Conservation (phyloP, 2,888 invertebrate species). For the Timema cristinae region DNA sequence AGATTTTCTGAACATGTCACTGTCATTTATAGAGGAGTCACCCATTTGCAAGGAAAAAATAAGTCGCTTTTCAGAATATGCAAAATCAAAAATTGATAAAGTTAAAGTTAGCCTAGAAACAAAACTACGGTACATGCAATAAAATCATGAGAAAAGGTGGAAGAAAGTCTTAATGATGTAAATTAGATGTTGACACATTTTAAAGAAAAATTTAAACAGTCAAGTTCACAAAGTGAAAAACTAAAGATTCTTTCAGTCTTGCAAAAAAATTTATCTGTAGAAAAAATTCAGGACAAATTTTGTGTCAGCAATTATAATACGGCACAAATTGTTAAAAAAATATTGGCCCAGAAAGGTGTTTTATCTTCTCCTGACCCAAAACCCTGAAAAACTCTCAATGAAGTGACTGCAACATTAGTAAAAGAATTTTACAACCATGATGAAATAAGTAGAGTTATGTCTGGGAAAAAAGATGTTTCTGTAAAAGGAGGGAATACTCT, state of each 20-base stretch:
- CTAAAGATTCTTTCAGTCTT: conserved; percentile 4
- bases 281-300: neutral
- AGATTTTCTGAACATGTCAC: conserved; percentile 10
- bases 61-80: neutral
- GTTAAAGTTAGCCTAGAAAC: conserved; percentile 1
- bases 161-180: neutral
- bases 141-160: conserved; percentile 1
- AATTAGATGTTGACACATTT: neutral
- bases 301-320: neutral
- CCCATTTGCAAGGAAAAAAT: neutral
- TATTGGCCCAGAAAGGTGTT: neutral
- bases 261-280: neutral
- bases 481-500: neutral
- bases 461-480: neutral
- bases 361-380: neutral
- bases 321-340: neutral
- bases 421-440: neutral
- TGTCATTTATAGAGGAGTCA: neutral
- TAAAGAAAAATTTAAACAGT: neutral
- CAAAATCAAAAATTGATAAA: neutral
- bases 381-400: neutral
- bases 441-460: conserved; percentile 1
- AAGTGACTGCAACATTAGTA: neutral
- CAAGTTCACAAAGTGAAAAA: neutral
- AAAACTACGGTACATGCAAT: neutral